Evolutionary conservation across 2,797 vertebrate species (phyloP), one percentile per base, ranked within the genome.

Genomic region (Gallinago nigripennis): DNA sequence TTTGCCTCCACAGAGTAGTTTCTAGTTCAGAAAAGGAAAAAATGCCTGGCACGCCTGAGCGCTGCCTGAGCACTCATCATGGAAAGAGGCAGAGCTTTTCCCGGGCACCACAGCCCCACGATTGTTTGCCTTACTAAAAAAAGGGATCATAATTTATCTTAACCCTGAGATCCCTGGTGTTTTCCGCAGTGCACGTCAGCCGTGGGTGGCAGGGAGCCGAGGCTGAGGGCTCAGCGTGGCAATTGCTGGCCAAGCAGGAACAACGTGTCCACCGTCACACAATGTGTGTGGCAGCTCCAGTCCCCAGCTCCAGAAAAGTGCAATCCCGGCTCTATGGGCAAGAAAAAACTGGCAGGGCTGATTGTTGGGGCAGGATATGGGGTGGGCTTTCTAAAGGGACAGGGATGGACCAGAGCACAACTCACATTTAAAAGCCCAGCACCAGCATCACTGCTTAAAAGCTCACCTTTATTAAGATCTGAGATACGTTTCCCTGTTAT

Each of bases 21-120:
- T 80, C 71, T 84, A 28, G 64, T 86, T 93, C 82, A 95, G 86
- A 96, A 93, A 91, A 46, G 94, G 73, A 88, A 93, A 97, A 94
- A 95, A 95, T 95, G 92, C 64, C 68, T 91, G 93, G 94, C 92
- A 94, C 0, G 75, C 33, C 86, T 45, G 39, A 92, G 37, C 4
- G 5, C 63, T 86, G 84, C 87, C 83, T 57, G 39, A 82, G 43
- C 73, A 68, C 64, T 92, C 79, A 93, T 77, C 92, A 94, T 96
- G 95, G 96, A 97, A 93, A 91, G 90, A 90, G 54, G 77, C 82
- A 89, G 84, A 69, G 51, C 53, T 94, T 91, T 80, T 90, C 68
- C 82, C 14, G 70, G 92, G 88, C 92, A 95, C 68, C 3, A 1
- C 35, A 86, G 60, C 58, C 45, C 50, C 65, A 28, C 0, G 12